Percentiles rank a stretch among this genome's conserved stretches.
Evolutionary conservation across 2,797 vertebrate genomes (phyloP).

Genomic region (Brotula barbata): DNA sequence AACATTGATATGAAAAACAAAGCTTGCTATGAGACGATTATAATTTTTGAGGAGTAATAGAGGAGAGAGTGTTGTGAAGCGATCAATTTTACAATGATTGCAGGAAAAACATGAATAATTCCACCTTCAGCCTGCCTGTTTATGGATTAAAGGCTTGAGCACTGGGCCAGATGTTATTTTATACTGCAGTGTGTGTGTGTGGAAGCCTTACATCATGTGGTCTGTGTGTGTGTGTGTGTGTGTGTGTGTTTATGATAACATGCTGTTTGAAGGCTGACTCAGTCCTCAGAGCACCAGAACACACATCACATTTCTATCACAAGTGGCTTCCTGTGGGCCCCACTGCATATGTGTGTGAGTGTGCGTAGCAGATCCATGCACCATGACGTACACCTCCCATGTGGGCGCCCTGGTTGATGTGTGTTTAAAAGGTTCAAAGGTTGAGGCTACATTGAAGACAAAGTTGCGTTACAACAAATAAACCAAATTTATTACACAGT

Average conservation of each 20-base stretch:
- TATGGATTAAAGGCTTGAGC: too few species aligned
- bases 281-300: neutral
- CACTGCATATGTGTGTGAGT: neutral
- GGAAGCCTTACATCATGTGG: neutral
- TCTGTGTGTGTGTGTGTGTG: neutral
- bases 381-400: neutral
- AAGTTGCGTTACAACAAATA: too few species aligned
- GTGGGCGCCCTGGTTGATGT: neutral
- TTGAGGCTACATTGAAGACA: neutral
- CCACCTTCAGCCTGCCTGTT: too few species aligned
- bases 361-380: neutral
- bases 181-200: neutral
- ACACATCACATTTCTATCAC: neutral
- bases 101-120: too few species aligned
- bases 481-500: too few species aligned
- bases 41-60: too few species aligned
- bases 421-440: slow-evolving; percentile 4
- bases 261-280: neutral
- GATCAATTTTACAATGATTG: too few species aligned
- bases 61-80: too few species aligned
- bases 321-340: neutral
- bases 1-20: too few species aligned
- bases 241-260: neutral
- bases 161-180: neutral
- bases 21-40: too few species aligned